Evolutionary conservation across 2,113 vertebrate species (phyloP).

Genomic region (Rana temporaria): DNA sequence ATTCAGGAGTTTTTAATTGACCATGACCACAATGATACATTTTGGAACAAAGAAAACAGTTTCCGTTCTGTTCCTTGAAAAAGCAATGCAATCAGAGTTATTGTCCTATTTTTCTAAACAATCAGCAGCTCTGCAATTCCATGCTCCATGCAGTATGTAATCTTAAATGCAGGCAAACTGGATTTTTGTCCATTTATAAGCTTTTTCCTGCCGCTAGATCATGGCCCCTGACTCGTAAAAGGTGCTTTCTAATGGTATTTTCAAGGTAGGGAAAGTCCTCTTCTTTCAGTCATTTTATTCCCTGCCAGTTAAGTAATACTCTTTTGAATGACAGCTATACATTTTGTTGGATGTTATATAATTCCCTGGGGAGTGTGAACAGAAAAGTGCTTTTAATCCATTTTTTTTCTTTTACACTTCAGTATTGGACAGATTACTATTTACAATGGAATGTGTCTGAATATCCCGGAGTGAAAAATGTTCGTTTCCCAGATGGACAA

Average conservation of each 20-base stretch:
- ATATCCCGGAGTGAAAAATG: conserved; percentile 85
- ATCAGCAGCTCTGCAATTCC: conserved; percentile 49
- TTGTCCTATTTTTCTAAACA: conserved; percentile 53
- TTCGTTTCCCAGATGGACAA: conserved; percentile 87
- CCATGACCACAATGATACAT: conserved; percentile 13
- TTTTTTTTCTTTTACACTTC: conserved; percentile 58
- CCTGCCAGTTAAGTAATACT: conserved; percentile 39
- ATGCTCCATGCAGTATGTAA: conserved; percentile 39
- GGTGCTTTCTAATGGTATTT: conserved; percentile 19
- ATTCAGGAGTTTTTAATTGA: not conserved
- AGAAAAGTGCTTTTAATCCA: not conserved
- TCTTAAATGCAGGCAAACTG: conserved; percentile 42
- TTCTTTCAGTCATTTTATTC: conserved; percentile 54
- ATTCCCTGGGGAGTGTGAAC: conserved; percentile 31
- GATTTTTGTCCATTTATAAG: conserved; percentile 51
- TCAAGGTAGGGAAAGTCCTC: conserved; percentile 26
- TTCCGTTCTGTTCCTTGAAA: conserved; percentile 40
- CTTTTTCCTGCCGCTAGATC: conserved; percentile 13
- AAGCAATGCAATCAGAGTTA: conserved; percentile 47
- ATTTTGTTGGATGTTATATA: conserved; percentile 40
- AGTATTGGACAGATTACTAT: conserved; percentile 90
- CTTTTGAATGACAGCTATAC: conserved; percentile 53
- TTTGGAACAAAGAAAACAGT: conserved; percentile 30
- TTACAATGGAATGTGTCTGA: conserved; percentile 88
- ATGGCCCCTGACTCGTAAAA: conserved; percentile 46